These are phyloP conservation scores for Beroe ovata DNA, from an alignment of 37 sponge, comb jelly and placozoan species.

Conservation along the genomic window DNA sequence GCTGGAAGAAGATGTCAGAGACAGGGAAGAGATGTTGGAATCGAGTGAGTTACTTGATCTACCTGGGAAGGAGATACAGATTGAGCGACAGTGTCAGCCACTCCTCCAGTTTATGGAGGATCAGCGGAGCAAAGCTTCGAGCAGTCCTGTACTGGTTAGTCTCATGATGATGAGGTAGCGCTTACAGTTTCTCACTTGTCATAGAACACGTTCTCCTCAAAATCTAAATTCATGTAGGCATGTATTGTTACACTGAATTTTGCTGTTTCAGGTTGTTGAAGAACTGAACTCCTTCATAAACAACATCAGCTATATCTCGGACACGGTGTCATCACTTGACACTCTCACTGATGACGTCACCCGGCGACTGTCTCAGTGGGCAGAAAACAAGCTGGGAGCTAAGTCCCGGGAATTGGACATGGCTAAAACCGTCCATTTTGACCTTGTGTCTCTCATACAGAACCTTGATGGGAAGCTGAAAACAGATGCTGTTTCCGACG, in stretches of 20 bases:
- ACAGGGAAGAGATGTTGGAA: slow-evolving; percentile 1
- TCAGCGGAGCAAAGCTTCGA: background rate
- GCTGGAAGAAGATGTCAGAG: slow-evolving; percentile 16
- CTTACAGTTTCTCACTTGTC: too few relatives aligned
- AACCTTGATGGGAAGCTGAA: background rate
- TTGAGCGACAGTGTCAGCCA: background rate
- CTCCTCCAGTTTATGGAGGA: background rate
- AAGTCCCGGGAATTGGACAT: background rate
- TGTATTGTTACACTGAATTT: too few relatives aligned
- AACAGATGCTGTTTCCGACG: background rate
- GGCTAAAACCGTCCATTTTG: background rate
- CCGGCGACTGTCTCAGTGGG: background rate
- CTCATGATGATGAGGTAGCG: too few relatives aligned
- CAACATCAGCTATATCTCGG: background rate
- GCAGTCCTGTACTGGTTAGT: background rate
- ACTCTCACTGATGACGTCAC: background rate
- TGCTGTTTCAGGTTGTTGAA: background rate
- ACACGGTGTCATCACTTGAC: background rate
- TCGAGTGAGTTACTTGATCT: background rate
- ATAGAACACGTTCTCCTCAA: too few relatives aligned
- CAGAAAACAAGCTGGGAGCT: background rate
- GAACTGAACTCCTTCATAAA: slow-evolving; percentile 30
- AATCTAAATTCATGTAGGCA: too few relatives aligned
- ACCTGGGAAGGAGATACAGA: background rate
- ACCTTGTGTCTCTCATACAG: background rate